Base-by-base conservation (phyloP, 2,113 vertebrate genomes). In the Strigops habroptila region DNA sequence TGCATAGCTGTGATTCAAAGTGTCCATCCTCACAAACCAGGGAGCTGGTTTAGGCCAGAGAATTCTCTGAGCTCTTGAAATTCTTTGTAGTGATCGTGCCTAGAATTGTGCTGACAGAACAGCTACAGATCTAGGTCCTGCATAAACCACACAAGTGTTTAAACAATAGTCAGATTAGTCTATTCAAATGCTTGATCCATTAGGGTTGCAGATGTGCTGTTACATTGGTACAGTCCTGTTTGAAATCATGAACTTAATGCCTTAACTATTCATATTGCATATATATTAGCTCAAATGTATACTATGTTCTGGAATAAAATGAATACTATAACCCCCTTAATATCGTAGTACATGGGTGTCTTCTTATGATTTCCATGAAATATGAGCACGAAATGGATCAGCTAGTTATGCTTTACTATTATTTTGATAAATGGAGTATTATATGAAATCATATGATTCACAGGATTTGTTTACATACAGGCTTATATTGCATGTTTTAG, bases 81-180 rank as follows among this genome's bases (percentile, higher is more conserved):
- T 65, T 22, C 25, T 41, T 74, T 78, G 49, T 25, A 39, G 21
- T 35, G 6, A 8, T 67, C 4, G 12, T 48, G 44, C 10, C 33
- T 43, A 62, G 27, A 84, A 52, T 37, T 51, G 4, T 12, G 19
- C 12, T 43, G 31, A 16, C 2, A 7, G 24, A 84, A 21, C 7
- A 70, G 11, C 8, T n/a, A 18, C 17, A 78, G 12, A 35, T 77
- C 11, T 49, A 46, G 27, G 30, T 65, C 15, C 8, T 52, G 35
- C 35, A 55, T 0, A 8, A 70, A 55, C 10, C 23, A 67, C 18
- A 6, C 0, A 0, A 73, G 8, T 14, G 7, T 51, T 90, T 91
- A 59, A 69, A 65, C 8, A 64, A 12, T 31, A 41, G 17, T n/a
- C 25, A 49, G 17, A 41, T 41, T n/a, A 35, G 3, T 25, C 7